phyloP scores from a whole-genome alignment of 2,797 vertebrate species.

The Sebastes vulpes region DNA sequence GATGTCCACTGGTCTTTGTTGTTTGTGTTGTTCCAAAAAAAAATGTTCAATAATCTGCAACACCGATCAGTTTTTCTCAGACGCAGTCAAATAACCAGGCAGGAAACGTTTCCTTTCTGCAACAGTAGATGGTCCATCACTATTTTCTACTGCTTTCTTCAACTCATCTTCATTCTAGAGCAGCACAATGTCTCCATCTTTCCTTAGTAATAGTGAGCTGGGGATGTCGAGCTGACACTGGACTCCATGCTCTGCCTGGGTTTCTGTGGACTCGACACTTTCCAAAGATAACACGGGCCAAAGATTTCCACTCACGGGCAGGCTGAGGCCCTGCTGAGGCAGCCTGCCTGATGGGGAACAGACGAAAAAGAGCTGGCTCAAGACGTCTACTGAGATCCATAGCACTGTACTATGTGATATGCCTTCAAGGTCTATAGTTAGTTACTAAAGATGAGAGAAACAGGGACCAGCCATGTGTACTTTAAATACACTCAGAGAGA shows the following conservation, averaged over 20 bases:
- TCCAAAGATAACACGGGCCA: conserved; percentile 91
- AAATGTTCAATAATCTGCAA: neutral
- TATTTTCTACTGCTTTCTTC: conserved; percentile 6
- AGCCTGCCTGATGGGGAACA: conserved; percentile 79
- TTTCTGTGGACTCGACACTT: conserved; percentile 90
- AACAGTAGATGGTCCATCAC: neutral
- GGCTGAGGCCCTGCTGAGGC: conserved; percentile 83
- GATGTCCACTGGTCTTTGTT: conserved; percentile 6
- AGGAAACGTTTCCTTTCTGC: conserved; percentile 1
- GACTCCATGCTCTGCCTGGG: conserved; percentile 79
- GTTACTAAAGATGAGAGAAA: conserved; percentile 48
- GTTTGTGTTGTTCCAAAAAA: neutral
- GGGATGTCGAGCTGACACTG: conserved; percentile 81
- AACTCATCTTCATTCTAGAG: conserved; percentile 37
- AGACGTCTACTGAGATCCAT: conserved; percentile 63
- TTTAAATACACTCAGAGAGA: conserved; percentile 10
- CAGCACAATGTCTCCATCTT: conserved; percentile 63
- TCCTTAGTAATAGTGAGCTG: conserved; percentile 59
- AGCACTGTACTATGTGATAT: conserved; percentile 53
- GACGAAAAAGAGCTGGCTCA: conserved; percentile 76
- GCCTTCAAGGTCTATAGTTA: conserved; percentile 58
- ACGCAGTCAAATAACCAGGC: neutral
- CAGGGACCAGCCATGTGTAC: conserved; percentile 5
- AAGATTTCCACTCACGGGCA: conserved; percentile 82
- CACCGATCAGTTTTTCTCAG: neutral